A percentile compares a stretch with the other conserved stretches of the same genome.
Conservation (phyloP, 1,140 invertebrate genomes). For the Holotrichia oblita region DNA sequence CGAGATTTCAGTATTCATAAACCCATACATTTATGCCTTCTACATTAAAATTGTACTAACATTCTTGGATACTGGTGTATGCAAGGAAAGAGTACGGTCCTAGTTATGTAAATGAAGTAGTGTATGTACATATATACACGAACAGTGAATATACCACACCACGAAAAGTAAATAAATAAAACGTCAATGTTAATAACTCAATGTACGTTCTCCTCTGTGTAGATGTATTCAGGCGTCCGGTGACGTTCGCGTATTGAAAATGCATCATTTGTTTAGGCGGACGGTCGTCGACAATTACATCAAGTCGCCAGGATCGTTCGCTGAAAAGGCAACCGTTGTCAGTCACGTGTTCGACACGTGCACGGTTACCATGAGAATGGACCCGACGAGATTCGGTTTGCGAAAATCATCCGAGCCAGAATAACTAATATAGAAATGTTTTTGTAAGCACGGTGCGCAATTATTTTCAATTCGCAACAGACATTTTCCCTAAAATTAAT, state of each 20-base stretch:
- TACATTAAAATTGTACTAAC: neutral
- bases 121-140: too few relatives aligned
- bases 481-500: neutral
- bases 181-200: conserved; percentile 33
- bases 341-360: conserved; percentile 17
- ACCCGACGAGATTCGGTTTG: conserved; percentile 1
- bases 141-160: neutral
- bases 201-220: neutral
- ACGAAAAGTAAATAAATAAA: conserved; percentile 31
- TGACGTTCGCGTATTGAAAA: conserved; percentile 21
- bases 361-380: neutral
- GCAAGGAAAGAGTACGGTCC: neutral
- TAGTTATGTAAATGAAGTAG: conserved; percentile 5
- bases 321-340: neutral
- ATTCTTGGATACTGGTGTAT: neutral
- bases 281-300: conserved; percentile 31
- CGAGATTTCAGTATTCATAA: too few relatives aligned
- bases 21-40: too few relatives aligned
- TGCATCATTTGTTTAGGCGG: conserved; percentile 26
- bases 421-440: conserved; percentile 5
- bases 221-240: neutral
- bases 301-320: neutral
- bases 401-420: neutral
- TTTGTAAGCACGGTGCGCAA: neutral
- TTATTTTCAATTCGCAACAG: conserved; percentile 31